These are phyloP conservation scores for Gastrophryne carolinensis DNA, from an alignment of 2,797 vertebrate genomes.

Conservation along the genomic window DNA sequence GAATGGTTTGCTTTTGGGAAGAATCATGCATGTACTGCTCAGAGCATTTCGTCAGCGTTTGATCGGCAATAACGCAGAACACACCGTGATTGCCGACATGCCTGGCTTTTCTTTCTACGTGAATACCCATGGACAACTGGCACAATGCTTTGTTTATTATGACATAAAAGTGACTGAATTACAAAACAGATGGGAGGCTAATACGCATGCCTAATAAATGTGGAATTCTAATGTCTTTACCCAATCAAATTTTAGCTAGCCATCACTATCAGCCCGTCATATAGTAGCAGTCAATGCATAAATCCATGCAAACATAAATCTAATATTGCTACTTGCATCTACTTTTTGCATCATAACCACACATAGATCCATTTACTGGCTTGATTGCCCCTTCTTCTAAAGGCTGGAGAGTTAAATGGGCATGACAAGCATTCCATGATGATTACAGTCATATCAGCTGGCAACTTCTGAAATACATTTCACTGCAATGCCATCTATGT, in stretches of 20 bases:
- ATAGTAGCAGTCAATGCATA: background rate
- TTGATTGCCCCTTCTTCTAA: background rate
- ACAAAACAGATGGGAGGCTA: background rate
- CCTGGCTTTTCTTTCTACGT: background rate
- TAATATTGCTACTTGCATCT: background rate
- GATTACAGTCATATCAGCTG: background rate
- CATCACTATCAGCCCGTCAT: background rate
- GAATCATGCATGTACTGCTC: background rate
- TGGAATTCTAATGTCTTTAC: slow-evolving; percentile 1
- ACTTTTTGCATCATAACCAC: background rate
- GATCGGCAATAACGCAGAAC: background rate
- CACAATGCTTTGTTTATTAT: slow-evolving; percentile 1
- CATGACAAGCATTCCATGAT: background rate
- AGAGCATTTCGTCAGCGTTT: slow-evolving; percentile 14
- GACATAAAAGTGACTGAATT: background rate
- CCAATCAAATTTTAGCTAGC: background rate
- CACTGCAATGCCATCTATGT: background rate
- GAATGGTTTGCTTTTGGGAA: background rate
- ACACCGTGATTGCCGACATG: background rate
- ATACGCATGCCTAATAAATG: background rate
- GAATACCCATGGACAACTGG: background rate
- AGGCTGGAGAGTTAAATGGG: background rate
- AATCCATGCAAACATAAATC: too few species aligned
- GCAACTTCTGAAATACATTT: background rate
- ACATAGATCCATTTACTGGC: too few species aligned